These are phyloP conservation scores for Pseudopipra pipra DNA, from an alignment of 2,113 vertebrate genomes.

Conservation along the genomic window DNA sequence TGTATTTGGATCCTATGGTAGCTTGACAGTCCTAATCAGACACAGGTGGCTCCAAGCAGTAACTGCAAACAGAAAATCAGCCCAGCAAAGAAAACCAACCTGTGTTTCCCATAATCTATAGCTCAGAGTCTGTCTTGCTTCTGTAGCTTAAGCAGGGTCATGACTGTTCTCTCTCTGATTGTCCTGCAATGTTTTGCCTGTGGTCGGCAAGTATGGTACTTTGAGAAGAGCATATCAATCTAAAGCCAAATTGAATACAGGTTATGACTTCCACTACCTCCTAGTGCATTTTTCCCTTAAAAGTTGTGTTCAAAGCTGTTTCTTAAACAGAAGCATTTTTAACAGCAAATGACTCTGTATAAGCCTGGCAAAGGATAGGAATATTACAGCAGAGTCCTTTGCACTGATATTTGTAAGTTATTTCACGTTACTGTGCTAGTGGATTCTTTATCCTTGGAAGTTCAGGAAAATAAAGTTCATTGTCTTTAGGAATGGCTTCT, in stretches of 20 bases:
- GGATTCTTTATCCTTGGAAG: not conserved
- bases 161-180: not conserved
- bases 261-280: not conserved
- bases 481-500: not conserved
- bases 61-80: not conserved
- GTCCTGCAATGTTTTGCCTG: not conserved
- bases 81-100: not conserved
- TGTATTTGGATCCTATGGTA: constrained; percentile 18
- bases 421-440: not conserved
- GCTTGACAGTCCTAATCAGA: not conserved
- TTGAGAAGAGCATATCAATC: not conserved
- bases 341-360: not conserved
- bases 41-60: not conserved
- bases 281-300: not conserved
- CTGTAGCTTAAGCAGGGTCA: not conserved
- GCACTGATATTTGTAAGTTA: not conserved
- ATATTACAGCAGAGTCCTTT: not conserved
- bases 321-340: not conserved
- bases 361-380: not conserved
- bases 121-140: not conserved
- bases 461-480: not conserved
- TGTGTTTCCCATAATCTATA: not conserved
- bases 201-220: not conserved
- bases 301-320: not conserved
- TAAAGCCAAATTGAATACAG: not conserved